Conservation (phyloP, 2,797 vertebrate genomes). For the Thaleichthys pacificus region DNA sequence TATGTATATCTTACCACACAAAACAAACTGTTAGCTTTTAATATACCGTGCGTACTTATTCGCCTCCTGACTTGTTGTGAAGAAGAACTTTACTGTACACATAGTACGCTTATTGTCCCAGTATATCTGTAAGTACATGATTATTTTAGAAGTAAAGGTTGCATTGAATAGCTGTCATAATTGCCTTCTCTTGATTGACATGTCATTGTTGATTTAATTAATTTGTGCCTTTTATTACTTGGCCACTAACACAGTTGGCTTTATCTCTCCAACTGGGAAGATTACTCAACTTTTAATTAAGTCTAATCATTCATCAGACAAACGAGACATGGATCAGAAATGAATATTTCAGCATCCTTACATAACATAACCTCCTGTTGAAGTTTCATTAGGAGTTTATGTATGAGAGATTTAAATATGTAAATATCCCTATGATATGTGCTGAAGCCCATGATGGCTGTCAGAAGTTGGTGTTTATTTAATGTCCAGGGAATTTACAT, state of each 20-base stretch:
- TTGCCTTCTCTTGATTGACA: background rate
- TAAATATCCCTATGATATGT: slow-evolving; percentile 9
- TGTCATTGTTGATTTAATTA: background rate
- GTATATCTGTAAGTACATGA: background rate
- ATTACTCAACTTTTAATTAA: slow-evolving; percentile 6
- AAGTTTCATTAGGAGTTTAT: slow-evolving; percentile 9
- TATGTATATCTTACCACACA: too few species aligned
- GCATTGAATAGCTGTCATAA: slow-evolving; percentile 1
- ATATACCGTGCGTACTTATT: too few species aligned
- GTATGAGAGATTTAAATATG: background rate
- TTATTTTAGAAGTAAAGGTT: background rate
- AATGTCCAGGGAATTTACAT: slow-evolving; percentile 16
- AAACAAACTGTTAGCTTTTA: too few species aligned
- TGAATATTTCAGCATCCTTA: background rate
- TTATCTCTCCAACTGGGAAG: background rate
- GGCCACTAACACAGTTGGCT: background rate
- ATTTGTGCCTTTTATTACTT: background rate
- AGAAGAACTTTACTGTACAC: background rate
- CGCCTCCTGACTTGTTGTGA: too few species aligned
- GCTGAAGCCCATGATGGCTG: background rate
- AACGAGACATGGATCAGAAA: slow-evolving; percentile 1
- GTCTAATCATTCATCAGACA: too few species aligned
- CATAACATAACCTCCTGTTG: background rate
- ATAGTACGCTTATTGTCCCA: background rate
- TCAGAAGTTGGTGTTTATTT: slow-evolving; percentile 34